Evolutionary conservation across 2,888 invertebrate species (phyloP), one percentile per base, ranked within the genome.

Genomic region (Gymnocheta viridis): DNA sequence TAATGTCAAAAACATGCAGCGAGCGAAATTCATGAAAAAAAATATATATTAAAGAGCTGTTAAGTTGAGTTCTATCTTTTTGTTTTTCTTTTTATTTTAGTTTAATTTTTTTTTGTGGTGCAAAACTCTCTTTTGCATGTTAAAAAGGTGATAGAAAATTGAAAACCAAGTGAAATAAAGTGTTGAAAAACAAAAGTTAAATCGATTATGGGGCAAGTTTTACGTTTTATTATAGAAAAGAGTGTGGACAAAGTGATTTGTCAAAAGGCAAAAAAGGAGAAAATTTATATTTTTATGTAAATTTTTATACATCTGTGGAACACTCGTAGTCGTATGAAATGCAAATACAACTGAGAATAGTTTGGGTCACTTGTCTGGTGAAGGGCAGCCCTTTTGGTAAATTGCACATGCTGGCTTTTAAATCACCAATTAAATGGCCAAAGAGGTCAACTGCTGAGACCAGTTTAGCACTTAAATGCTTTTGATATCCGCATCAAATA

Each of bases 1-100:
- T 35, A 35, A 58, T 80, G 73, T 67, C 80, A 81, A 60, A 81
- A 67, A 54, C 73, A 74, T 74, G 27, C n/a, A 5, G 49, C 1
- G 22, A 66, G 7, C 6, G 6, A 14, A 66, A 47, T 35, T 7
- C 7, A 35, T 29, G 5, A 54, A 19, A 24, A 54, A 29, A n/a
- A 41, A 41, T n/a, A 5, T 1, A 32, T 29, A 6, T 19, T 29
- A 35, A 70, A 72, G 2, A 24, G 32, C 58, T 73, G 35, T 47
- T 49, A 49, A 60, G 17, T 35, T 47, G 19, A 22, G n/a, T 47
- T 32, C 10, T 35, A 12, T 6, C 1, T 47, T 29, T 29, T 27
- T n/a, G n/a, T n/a, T n/a, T n/a, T n/a, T n/a, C n/a, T n/a, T n/a
- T n/a, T n/a, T n/a, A n/a, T n/a, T n/a, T n/a, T n/a, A n/a, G n/a